These are phyloP conservation scores for Falco columbarius DNA, from an alignment of 2,797 vertebrate species.

Conservation along the genomic window DNA sequence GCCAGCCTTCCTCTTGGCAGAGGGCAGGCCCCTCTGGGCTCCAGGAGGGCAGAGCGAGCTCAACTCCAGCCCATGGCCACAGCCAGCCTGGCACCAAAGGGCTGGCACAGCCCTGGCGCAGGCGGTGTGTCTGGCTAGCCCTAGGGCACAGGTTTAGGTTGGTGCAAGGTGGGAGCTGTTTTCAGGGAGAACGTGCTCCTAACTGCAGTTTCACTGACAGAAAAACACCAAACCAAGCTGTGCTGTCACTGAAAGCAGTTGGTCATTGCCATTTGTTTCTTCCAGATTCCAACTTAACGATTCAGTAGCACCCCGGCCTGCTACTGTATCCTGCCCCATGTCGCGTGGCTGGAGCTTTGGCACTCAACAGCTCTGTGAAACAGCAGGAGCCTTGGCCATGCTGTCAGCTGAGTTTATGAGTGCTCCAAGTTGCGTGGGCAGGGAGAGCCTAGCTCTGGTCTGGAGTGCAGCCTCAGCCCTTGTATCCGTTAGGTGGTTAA, in stretches of 20 bases:
- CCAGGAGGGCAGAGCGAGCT: not conserved
- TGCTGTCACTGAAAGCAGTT: not conserved
- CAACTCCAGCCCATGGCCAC: not conserved
- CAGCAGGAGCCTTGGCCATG: not conserved
- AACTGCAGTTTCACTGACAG: not conserved
- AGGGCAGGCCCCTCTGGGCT: slow-evolving; percentile 11
- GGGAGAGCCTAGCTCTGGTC: not conserved
- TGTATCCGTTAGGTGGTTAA: not conserved
- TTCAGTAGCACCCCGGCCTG: not conserved
- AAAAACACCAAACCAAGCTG: not conserved
- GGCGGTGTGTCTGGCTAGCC: not conserved
- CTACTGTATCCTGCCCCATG: not conserved
- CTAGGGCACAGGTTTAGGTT: not conserved
- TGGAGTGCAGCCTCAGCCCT: not conserved
- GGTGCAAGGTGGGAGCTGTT: not conserved
- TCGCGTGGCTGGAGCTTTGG: not conserved
- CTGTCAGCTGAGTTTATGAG: not conserved
- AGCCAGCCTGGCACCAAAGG: not conserved
- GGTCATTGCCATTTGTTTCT: not conserved
- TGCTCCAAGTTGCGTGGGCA: not conserved
- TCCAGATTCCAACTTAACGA: not conserved
- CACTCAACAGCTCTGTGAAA: not conserved
- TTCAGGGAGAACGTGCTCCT: not conserved
- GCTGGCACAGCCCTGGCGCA: not conserved
- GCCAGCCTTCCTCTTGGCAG: not conserved